phyloP scores from a whole-genome alignment of 2,888 invertebrate species.

The Polyommatus icarus region DNA sequence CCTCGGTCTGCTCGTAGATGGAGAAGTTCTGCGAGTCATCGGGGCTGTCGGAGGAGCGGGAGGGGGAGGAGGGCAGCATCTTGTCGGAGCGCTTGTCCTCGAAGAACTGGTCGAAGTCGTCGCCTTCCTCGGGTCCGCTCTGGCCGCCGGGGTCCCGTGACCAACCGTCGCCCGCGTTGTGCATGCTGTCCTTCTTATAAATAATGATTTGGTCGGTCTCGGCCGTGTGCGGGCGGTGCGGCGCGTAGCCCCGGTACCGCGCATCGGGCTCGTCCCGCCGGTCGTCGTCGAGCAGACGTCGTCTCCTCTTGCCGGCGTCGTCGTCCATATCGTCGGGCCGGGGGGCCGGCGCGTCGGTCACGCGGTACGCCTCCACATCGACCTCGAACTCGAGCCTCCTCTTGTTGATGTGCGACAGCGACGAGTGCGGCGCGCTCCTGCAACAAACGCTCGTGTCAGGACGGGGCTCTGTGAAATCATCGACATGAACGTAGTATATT shows the following conservation, averaged over 20 bases:
- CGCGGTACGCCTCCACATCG: slow-evolving; percentile 72
- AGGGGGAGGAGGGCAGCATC: slow-evolving; percentile 84
- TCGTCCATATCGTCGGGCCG: slow-evolving; percentile 61
- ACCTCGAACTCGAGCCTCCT: slow-evolving; percentile 84
- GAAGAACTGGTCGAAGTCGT: slow-evolving; percentile 91
- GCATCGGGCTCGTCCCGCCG: slow-evolving; percentile 56
- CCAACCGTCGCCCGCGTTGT: slow-evolving; percentile 93
- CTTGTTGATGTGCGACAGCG: slow-evolving; percentile 85
- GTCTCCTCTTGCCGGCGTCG: slow-evolving; percentile 64
- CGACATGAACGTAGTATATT: slow-evolving; percentile 35
- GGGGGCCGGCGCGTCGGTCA: slow-evolving; percentile 62
- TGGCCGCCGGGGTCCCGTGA: slow-evolving; percentile 84
- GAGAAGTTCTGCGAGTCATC: slow-evolving; percentile 84
- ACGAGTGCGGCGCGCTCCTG: slow-evolving; percentile 79
- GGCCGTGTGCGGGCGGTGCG: slow-evolving; percentile 63
- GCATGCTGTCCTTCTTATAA: slow-evolving; percentile 92
- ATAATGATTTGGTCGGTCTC: slow-evolving; percentile 92
- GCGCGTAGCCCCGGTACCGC: slow-evolving; percentile 54
- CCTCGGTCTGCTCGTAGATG: slow-evolving; percentile 53
- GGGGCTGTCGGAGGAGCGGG: slow-evolving; percentile 81
- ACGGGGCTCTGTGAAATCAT: neutral
- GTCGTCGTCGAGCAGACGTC: slow-evolving; percentile 74
- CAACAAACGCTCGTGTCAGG: slow-evolving; percentile 43
- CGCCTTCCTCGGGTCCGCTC: slow-evolving; percentile 86
- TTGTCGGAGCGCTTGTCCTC: slow-evolving; percentile 88